phyloP scores from a whole-genome alignment of 1,140 invertebrate species.

The Drosophila chauvacae region DNA sequence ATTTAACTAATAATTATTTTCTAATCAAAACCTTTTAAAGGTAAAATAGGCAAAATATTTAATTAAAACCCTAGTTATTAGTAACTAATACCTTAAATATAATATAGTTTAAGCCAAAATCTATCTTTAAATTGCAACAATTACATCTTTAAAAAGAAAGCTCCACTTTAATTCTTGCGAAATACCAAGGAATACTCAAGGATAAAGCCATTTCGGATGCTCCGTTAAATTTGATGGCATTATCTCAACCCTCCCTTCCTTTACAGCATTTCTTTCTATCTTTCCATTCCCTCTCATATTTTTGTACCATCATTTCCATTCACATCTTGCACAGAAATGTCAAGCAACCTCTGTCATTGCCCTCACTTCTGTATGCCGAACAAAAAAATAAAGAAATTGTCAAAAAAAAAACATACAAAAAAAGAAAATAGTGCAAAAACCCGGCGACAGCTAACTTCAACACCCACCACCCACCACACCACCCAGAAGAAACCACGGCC shows the following conservation, averaged over 20 bases:
- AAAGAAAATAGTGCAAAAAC: slow-evolving; percentile 22
- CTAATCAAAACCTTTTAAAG: background rate
- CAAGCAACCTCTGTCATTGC: slow-evolving; percentile 24
- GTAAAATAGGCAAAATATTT: background rate
- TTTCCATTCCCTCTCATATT: slow-evolving; percentile 1
- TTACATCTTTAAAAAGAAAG: background rate
- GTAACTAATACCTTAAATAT: background rate
- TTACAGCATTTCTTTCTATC: background rate
- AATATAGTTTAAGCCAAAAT: background rate
- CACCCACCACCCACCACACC: slow-evolving; percentile 14
- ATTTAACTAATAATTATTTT: background rate
- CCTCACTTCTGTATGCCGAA: slow-evolving; percentile 35
- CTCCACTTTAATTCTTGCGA: background rate
- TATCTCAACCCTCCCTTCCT: background rate
- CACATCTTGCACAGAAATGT: slow-evolving; percentile 21
- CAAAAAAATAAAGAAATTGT: slow-evolving; percentile 32
- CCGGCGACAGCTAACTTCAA: slow-evolving; percentile 56
- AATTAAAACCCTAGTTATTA: no score
- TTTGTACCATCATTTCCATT: background rate
- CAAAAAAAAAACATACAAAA: slow-evolving; percentile 6
- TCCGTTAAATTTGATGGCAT: slow-evolving; percentile 22
- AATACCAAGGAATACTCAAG: background rate
- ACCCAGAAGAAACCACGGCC: slow-evolving; percentile 23
- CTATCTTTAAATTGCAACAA: background rate
- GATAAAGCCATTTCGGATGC: slow-evolving; percentile 16